Conservation (phyloP, 1,140 invertebrate species). For the Bombus difficillimus region DNA sequence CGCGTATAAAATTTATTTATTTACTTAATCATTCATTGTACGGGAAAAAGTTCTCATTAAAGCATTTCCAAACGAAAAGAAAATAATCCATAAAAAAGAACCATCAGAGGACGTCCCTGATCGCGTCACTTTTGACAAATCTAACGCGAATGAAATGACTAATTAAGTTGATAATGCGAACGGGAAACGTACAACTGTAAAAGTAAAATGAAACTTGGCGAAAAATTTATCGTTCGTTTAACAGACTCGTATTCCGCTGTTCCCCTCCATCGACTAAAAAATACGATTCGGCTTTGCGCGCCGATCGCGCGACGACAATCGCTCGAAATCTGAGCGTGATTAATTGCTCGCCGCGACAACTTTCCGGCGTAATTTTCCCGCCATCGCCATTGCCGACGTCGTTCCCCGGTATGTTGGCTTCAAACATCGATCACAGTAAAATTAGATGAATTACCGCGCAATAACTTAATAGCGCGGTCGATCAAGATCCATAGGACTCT, state of each 20-base stretch:
- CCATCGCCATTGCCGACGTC: neutral
- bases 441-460: conserved; percentile 29
- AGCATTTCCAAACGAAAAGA: neutral
- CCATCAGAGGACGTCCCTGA: neutral
- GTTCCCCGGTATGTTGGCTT: neutral
- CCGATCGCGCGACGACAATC: neutral
- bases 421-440: conserved; percentile 23
- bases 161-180: neutral
- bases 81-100: neutral
- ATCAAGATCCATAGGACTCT: conserved; percentile 4
- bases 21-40: no score
- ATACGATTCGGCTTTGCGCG: neutral
- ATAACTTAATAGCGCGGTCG: conserved; percentile 22
- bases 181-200: neutral
- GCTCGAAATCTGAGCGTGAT: conserved; percentile 27
- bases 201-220: neutral
- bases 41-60: no score
- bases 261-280: neutral
- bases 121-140: neutral
- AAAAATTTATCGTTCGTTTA: conserved; percentile 21
- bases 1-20: neutral
- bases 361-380: conserved; percentile 14
- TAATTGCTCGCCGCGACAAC: neutral
- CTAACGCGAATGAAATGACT: no score
- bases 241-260: neutral